Percentiles rank a stretch among this genome's conserved stretches.
Conservation (phyloP, 2,113 vertebrate species). For the Aldabrachelys gigantea region DNA sequence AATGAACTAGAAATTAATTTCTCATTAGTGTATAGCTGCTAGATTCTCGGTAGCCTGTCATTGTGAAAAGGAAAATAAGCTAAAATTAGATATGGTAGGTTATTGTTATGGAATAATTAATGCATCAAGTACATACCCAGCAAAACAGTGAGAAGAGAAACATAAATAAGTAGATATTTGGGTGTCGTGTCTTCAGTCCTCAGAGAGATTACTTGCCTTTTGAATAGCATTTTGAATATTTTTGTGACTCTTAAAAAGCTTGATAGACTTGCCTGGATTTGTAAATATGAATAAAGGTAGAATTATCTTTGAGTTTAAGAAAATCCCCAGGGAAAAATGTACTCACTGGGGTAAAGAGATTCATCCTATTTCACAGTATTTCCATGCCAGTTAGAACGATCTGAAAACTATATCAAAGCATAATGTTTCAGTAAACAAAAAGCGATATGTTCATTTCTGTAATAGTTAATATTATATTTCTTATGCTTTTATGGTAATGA, state of each 20-base stretch:
- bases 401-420: neutral
- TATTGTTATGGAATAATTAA: constrained; percentile 6
- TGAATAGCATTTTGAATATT: neutral
- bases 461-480: neutral
- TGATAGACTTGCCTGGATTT: neutral
- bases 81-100: neutral
- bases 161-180: neutral
- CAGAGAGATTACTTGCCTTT: neutral
- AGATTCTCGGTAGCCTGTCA: neutral
- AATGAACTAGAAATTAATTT: constrained; percentile 5
- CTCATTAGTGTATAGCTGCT: neutral
- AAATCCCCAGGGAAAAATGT: neutral
- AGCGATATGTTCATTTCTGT: neutral
- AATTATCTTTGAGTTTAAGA: neutral
- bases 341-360: neutral
- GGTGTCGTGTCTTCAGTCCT: neutral
- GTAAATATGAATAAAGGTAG: neutral
- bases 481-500: neutral
- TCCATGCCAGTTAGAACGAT: neutral
- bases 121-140: neutral
- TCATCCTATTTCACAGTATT: neutral
- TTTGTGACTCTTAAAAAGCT: neutral
- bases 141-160: neutral
- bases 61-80: neutral
- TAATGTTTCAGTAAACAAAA: neutral